Percentiles rank a stretch among this genome's conserved stretches.
Evolutionary conservation across 2,113 vertebrate genomes (phyloP).

Genomic region (Actenoides hombroni): DNA sequence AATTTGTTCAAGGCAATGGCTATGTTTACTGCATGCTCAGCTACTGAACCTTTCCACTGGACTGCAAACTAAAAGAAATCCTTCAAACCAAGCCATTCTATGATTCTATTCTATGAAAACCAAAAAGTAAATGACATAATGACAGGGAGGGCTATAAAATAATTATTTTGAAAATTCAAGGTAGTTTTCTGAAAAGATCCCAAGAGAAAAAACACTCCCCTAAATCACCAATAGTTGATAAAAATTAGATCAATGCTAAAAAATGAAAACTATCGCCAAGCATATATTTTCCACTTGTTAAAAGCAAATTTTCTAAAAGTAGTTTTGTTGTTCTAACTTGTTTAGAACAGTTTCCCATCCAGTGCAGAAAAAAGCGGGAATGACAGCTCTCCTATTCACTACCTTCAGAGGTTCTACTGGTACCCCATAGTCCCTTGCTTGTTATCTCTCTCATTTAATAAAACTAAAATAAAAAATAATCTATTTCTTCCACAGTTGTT

Average conservation of each 20-base stretch:
- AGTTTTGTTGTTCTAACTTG: background rate
- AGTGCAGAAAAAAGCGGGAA: background rate
- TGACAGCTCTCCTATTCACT: background rate
- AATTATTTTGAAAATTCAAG: no score
- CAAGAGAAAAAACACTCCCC: background rate
- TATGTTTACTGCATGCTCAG: background rate
- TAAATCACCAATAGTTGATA: background rate
- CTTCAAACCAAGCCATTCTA: background rate
- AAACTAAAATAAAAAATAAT: background rate
- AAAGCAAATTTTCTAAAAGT: background rate
- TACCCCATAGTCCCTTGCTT: background rate
- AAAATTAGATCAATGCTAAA: background rate
- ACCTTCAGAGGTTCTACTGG: background rate
- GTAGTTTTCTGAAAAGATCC: background rate
- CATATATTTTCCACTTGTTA: background rate
- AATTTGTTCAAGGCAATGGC: background rate
- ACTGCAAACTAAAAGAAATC: background rate
- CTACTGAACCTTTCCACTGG: background rate
- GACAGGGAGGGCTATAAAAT: no score
- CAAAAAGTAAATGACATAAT: no score
- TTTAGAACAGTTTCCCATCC: background rate
- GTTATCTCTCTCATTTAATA: background rate
- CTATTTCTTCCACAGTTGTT: background rate
- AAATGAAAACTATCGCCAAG: background rate
- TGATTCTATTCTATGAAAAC: no score